These are phyloP conservation scores for Anseranas semipalmata DNA, from an alignment of 2,113 vertebrate species.

Conservation along the genomic window DNA sequence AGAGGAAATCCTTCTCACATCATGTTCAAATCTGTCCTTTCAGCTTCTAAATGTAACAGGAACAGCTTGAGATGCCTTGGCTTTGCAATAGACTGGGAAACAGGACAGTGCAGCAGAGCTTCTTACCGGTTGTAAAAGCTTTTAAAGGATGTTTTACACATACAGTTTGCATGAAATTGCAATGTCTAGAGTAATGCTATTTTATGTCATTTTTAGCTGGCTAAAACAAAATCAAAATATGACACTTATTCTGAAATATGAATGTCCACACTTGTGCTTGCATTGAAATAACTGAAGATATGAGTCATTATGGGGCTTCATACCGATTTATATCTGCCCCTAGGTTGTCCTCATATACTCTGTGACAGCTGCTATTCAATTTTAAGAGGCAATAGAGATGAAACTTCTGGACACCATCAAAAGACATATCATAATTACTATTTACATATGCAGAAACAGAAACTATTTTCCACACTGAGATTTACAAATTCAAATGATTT, in stretches of 20 bases:
- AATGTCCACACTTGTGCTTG: background rate
- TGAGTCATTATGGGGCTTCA: background rate
- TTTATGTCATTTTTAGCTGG: background rate
- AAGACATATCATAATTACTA: background rate
- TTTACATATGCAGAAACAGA: background rate
- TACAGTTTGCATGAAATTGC: background rate
- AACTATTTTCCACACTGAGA: background rate
- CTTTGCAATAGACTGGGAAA: background rate
- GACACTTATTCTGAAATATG: background rate
- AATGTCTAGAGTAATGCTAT: background rate
- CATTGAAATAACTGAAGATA: background rate
- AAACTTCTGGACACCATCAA: background rate
- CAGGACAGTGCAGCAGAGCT: background rate
- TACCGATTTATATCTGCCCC: background rate
- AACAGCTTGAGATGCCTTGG: background rate
- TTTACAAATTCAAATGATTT: background rate
- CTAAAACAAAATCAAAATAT: constrained; percentile 3
- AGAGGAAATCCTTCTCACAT: background rate
- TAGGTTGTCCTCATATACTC: background rate
- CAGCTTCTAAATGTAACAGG: background rate
- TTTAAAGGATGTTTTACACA: background rate
- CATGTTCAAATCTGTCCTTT: background rate
- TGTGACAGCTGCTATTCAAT: background rate
- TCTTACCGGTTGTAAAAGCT: background rate
- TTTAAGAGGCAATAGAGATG: background rate